A percentile compares a stretch with the other conserved stretches of the same genome.
These are phyloP conservation scores for Palythoa caribaeorum DNA, from an alignment of 92 coral and sea anemone species.

Conservation along the genomic window DNA sequence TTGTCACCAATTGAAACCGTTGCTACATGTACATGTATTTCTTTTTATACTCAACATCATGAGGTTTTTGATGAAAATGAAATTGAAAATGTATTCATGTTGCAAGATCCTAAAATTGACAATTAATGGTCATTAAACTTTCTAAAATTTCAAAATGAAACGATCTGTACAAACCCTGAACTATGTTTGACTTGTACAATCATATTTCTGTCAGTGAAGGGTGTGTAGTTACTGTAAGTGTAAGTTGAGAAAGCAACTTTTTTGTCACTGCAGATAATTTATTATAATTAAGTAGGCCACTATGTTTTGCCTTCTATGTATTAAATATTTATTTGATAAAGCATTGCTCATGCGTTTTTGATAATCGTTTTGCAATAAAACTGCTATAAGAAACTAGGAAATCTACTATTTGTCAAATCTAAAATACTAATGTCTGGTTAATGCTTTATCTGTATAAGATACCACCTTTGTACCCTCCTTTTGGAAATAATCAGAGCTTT, in stretches of 20 bases:
- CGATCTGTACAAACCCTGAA: no score
- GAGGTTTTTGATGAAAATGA: no score
- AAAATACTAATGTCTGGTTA: constrained; percentile 1
- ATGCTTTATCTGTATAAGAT: constrained; percentile 41
- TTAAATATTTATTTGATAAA: background rate
- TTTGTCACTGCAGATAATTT: background rate
- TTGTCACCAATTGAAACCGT: no score
- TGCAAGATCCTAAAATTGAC: no score
- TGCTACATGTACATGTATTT: no score
- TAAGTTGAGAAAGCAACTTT: background rate
- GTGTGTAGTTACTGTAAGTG: background rate
- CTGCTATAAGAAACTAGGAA: background rate
- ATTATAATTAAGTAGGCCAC: background rate
- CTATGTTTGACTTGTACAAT: no score
- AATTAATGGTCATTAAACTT: no score
- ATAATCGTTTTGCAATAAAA: background rate
- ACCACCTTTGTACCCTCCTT: constrained; percentile 27
- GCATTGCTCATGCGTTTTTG: background rate
- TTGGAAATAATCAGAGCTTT: constrained; percentile 50
- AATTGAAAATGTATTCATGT: no score
- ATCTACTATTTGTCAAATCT: background rate
- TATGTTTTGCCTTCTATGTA: no score
- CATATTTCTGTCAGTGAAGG: background rate
- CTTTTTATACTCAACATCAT: no score
- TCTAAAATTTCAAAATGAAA: no score